Evolutionary conservation across 1,140 invertebrate species (phyloP).

Genomic region (Oncopeltus fasciatus): DNA sequence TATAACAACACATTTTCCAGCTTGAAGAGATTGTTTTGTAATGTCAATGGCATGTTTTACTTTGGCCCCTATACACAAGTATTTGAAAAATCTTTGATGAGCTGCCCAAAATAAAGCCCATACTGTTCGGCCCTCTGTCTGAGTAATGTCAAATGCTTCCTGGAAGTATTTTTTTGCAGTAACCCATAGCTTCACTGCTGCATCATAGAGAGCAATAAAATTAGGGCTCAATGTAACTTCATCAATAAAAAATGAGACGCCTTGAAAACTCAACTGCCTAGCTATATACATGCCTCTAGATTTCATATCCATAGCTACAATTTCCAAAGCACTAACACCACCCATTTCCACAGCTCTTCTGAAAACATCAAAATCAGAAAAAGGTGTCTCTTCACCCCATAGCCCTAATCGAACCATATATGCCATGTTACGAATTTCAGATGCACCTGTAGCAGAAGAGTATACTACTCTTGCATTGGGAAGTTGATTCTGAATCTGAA

Average conservation of each 20-base stretch:
- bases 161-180: conserved; percentile 87
- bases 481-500: conserved; percentile 87
- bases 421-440: conserved; percentile 96
- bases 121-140: conserved; percentile 82
- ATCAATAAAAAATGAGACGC: conserved; percentile 88
- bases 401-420: conserved; percentile 97
- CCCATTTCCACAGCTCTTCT: conserved; percentile 88
- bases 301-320: conserved; percentile 99
- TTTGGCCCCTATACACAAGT: conserved; percentile 95
- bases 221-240: conserved; percentile 79
- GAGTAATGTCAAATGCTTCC: conserved; percentile 82
- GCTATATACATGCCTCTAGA: conserved; percentile 96
- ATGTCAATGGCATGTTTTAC: conserved; percentile 62
- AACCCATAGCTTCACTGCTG: conserved; percentile 88
- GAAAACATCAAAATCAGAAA: conserved; percentile 86
- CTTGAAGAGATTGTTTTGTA: conserved; percentile 72
- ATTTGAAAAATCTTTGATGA: conserved; percentile 99
- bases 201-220: conserved; percentile 83
- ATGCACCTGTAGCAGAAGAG: conserved; percentile 93
- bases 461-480: conserved; percentile 94
- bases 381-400: conserved; percentile 93
- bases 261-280: conserved; percentile 90
- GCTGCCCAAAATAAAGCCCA: conserved; percentile 98
- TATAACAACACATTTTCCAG: conserved; percentile 97
- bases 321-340: conserved; percentile 98